phyloP scores from a whole-genome alignment of 2,888 invertebrate species.

The Carabus problematicus region DNA sequence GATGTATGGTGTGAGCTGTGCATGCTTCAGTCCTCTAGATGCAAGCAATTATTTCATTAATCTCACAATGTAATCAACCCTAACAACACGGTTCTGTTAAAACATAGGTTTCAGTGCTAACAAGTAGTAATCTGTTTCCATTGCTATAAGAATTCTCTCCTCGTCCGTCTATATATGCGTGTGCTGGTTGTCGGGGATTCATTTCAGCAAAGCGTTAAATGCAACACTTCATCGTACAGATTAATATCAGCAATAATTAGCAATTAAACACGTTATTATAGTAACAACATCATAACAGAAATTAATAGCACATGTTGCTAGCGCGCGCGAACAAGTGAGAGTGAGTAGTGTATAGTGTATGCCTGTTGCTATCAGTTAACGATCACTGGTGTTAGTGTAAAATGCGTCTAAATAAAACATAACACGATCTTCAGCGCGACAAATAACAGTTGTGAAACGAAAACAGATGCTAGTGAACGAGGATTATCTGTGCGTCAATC shows the following conservation, averaged over 20 bases:
- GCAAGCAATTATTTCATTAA: too few species aligned
- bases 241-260: conserved; percentile 29
- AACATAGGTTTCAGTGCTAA: too few species aligned
- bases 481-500: conserved; percentile 14
- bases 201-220: conserved; percentile 18
- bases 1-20: too few species aligned
- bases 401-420: conserved; percentile 27
- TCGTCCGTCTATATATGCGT: not conserved
- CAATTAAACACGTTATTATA: conserved; percentile 21
- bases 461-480: conserved; percentile 15
- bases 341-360: conserved; percentile 14
- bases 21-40: too few species aligned
- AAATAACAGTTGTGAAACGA: conserved; percentile 20
- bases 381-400: conserved; percentile 18
- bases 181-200: not conserved
- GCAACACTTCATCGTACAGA: conserved; percentile 27
- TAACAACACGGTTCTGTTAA: too few species aligned
- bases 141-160: too few species aligned
- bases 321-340: not conserved
- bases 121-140: too few species aligned
- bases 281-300: conserved; percentile 26
- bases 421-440: conserved; percentile 20
- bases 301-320: not conserved
- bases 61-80: too few species aligned
- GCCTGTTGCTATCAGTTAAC: conserved; percentile 25